Percentiles rank a stretch among this genome's conserved stretches.
phyloP scores from a whole-genome alignment of 2,797 vertebrate genomes.

The Xiphorhynchus erythropygius region DNA sequence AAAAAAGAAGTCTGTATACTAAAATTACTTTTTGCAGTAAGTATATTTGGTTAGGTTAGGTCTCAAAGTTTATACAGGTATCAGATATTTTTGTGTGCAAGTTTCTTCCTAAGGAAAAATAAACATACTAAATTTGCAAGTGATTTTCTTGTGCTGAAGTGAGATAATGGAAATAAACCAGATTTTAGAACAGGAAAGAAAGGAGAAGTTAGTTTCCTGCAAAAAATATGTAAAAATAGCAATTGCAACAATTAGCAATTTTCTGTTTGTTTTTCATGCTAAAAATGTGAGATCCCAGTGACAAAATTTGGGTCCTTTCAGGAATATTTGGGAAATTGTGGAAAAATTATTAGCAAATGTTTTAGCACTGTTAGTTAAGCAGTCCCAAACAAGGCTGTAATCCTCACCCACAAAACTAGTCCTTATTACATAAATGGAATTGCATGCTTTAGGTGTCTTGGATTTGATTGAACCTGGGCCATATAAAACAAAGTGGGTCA shows the following conservation, averaged over 20 bases:
- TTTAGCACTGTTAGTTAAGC: not conserved
- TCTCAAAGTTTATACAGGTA: not conserved
- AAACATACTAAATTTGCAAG: not conserved
- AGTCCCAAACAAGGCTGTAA: not conserved
- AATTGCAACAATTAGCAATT: not conserved
- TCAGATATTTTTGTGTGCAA: not conserved
- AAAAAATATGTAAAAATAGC: not conserved
- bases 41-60: not conserved
- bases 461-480: not conserved
- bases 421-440: not conserved
- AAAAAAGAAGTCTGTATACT: not conserved
- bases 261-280: not conserved
- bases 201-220: not conserved
- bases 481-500: not conserved
- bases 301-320: not conserved
- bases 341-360: not conserved
- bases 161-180: not conserved
- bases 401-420: not conserved
- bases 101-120: not conserved
- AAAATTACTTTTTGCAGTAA: not conserved
- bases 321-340: not conserved
- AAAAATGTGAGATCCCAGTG: not conserved
- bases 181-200: not conserved
- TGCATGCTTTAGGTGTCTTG: not conserved
- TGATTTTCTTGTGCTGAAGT: not conserved